These are phyloP conservation scores for Rhogogaster chlorosoma DNA, from an alignment of 2,888 invertebrate species.

Conservation along the genomic window DNA sequence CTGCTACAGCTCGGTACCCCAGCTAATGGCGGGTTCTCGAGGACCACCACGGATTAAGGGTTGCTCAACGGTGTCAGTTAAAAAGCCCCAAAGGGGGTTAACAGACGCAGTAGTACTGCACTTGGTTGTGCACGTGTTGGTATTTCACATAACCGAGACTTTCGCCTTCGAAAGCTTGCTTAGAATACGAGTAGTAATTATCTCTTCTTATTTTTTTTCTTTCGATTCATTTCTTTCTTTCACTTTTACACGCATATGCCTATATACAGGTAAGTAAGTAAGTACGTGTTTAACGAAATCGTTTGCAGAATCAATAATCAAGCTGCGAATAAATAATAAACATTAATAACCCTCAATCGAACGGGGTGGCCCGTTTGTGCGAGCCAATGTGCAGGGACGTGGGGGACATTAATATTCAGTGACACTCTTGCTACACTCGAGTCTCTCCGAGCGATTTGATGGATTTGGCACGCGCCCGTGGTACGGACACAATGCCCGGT, in stretches of 20 bases:
- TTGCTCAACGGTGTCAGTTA: constrained; percentile 51
- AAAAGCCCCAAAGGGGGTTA: constrained; percentile 51
- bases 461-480: constrained; percentile 55
- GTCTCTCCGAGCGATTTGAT: constrained; percentile 52
- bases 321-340: constrained; percentile 43
- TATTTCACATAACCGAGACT: constrained; percentile 17
- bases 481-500: constrained; percentile 50
- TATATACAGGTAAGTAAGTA: background rate
- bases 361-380: constrained; percentile 45
- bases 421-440: constrained; percentile 52
- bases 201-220: background rate
- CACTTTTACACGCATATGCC: no score
- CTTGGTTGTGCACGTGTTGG: constrained; percentile 14
- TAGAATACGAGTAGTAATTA: constrained; percentile 14
- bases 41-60: constrained; percentile 50
- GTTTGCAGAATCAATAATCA: constrained; percentile 44
- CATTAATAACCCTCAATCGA: constrained; percentile 51
- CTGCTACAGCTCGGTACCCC: constrained; percentile 50
- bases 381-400: constrained; percentile 8
- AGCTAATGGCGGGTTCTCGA: constrained; percentile 50
- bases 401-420: constrained; percentile 53
- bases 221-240: background rate
- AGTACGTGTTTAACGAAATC: background rate
- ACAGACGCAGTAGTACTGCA: constrained; percentile 19
- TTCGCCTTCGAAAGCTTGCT: constrained; percentile 21